Evolutionary conservation across 2,888 invertebrate genomes (phyloP), one percentile per base, ranked within the genome.

Genomic region (Napeogenes inachia): DNA sequence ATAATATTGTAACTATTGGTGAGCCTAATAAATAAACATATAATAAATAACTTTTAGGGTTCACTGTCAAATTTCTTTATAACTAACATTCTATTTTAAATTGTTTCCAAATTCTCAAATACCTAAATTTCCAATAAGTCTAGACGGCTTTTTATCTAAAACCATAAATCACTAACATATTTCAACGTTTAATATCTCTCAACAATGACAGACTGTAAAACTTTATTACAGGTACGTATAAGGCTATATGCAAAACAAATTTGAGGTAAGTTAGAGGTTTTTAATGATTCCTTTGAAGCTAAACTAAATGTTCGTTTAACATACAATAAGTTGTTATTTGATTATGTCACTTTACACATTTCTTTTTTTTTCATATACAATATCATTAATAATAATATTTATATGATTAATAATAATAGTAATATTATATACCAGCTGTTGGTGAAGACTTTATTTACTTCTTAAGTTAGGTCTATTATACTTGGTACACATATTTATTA

Each of bases 271-370:
- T 69, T 65, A 68, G 66, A 68, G 66, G 62, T 68, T 59, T 54
- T 42, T 56, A 46, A 67, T 61, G 60, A 30, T 33, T 58, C 55
- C 79, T 80, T 79, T 79, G 80, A 75, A 73, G 82, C 81, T 84
- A 79, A 80, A 86, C 86, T 89, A 88, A 89, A 80, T 86, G 87
- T 88, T 89, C 4, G 2, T 35, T 35, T 35, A 35, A 35, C 4
- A 35, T 35, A 35, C 1, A 35, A 35, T 35, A 35, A 35, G 35
- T 35, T 35, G 35, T 35, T 21, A 21, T 21, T 21, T 35, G 35
- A 6, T 35, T 35, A 35, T 35, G 4, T 35, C 0, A 4, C 35
- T 35, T 2, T 35, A 4, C 3, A 5, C 5, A 35, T 35, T 35
- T 35, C 2, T 35, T 35, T 35, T 2, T 35, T 5, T 35, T 35